Evolutionary conservation across 2,797 vertebrate genomes (phyloP).

Genomic region (Cichlasoma orientale): DNA sequence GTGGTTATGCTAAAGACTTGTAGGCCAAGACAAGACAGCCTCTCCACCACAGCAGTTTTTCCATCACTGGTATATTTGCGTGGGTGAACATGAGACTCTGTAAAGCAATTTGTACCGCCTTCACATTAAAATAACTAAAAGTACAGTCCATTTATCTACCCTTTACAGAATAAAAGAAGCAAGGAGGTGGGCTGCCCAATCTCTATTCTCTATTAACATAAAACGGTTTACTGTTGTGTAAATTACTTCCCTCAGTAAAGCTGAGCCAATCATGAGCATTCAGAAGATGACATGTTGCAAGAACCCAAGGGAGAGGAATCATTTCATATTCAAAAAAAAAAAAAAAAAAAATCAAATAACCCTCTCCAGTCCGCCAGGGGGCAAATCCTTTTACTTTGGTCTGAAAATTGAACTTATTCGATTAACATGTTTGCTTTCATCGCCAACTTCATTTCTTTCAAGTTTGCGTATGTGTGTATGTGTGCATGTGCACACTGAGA

Average conservation of each 20-base stretch:
- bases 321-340: constrained; percentile 46
- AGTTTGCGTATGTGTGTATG: not conserved
- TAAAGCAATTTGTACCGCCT: constrained; percentile 6
- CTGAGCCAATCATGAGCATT: constrained; percentile 52
- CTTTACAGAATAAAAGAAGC: constrained; percentile 19
- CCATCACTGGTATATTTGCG: not conserved
- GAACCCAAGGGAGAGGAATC: constrained; percentile 35
- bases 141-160: constrained; percentile 6
- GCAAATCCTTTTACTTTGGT: constrained; percentile 58
- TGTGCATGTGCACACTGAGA: not conserved
- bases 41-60: not conserved
- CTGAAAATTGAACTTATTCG: constrained; percentile 61
- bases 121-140: not conserved
- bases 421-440: constrained; percentile 67
- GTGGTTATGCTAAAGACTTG: not conserved
- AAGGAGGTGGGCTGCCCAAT: constrained; percentile 13
- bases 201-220: constrained; percentile 29
- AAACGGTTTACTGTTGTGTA: constrained; percentile 39
- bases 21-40: not conserved
- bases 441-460: constrained; percentile 49
- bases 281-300: constrained; percentile 45
- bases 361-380: constrained; percentile 45
- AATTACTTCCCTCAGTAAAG: constrained; percentile 52
- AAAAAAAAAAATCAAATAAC: constrained; percentile 51
- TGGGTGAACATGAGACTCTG: not conserved